These are phyloP conservation scores for Microdon myrmicae DNA, from an alignment of 2,888 invertebrate species.

Conservation along the genomic window DNA sequence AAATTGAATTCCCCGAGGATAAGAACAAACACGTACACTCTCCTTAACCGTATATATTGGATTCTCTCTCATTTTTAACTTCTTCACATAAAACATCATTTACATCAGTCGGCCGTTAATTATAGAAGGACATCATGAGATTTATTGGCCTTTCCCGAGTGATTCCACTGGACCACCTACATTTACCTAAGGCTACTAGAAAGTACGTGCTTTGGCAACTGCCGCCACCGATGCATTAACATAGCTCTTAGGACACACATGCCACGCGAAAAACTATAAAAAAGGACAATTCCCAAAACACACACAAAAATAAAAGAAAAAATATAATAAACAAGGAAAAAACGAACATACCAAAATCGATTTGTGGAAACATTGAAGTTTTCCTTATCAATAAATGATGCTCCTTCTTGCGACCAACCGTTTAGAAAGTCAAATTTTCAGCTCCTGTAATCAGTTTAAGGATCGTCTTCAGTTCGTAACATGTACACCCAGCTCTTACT, in stretches of 20 bases:
- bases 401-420: background rate
- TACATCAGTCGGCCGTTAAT: constrained; percentile 18
- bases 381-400: constrained; percentile 37
- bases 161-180: background rate
- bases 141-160: background rate
- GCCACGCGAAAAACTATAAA: background rate
- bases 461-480: constrained; percentile 9
- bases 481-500: constrained; percentile 6
- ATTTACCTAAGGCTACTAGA: background rate
- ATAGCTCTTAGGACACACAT: background rate
- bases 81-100: constrained; percentile 10
- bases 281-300: background rate
- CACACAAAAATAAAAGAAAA: background rate
- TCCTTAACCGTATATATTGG: background rate
- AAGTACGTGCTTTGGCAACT: constrained; percentile 1
- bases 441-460: constrained; percentile 5
- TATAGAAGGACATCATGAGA: constrained; percentile 8
- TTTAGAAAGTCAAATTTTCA: constrained; percentile 19
- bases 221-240: no score
- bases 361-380: constrained; percentile 24
- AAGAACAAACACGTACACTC: constrained; percentile 3
- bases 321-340: background rate
- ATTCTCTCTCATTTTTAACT: background rate
- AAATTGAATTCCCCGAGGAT: constrained; percentile 20
- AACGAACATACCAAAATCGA: constrained; percentile 25